These are phyloP conservation scores for Lampris incognitus DNA, from an alignment of 2,113 vertebrate genomes.

Conservation along the genomic window DNA sequence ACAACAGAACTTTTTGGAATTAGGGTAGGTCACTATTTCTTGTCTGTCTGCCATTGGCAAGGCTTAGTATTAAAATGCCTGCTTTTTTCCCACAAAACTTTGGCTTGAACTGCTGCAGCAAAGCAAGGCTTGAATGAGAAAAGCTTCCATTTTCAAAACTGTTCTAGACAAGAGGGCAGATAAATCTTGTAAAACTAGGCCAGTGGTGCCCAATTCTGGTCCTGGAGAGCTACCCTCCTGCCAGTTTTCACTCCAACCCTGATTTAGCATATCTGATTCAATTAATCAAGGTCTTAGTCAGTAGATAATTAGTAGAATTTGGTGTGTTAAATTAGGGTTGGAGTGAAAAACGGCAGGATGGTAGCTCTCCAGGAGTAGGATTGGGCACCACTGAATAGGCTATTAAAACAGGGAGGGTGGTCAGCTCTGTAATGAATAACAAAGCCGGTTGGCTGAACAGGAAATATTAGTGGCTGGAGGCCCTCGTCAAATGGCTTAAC, in stretches of 20 bases:
- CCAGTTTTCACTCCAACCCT: too few species aligned
- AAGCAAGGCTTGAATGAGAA: not conserved
- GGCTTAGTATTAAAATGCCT: not conserved
- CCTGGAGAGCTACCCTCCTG: too few species aligned
- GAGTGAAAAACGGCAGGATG: too few species aligned
- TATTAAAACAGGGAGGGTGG: too few species aligned
- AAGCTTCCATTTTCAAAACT: not conserved
- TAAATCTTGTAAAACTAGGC: not conserved
- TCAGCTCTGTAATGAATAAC: not conserved
- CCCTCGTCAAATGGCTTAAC: not conserved
- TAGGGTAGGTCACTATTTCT: not conserved
- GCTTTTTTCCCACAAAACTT: not conserved
- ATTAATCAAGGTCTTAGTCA: not conserved
- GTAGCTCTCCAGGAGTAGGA: too few species aligned
- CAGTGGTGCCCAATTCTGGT: not conserved
- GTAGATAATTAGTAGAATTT: not conserved
- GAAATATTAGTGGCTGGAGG: not conserved
- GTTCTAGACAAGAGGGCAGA: not conserved
- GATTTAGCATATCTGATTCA: not conserved
- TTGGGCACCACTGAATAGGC: too few species aligned
- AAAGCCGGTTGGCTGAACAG: constrained; percentile 10
- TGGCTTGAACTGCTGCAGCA: not conserved
- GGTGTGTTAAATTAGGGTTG: too few species aligned
- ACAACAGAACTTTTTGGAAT: constrained; percentile 7
- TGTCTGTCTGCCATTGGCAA: not conserved